Base-by-base conservation (phyloP, 2,113 vertebrate genomes). In the Semicossyphus pulcher region DNA sequence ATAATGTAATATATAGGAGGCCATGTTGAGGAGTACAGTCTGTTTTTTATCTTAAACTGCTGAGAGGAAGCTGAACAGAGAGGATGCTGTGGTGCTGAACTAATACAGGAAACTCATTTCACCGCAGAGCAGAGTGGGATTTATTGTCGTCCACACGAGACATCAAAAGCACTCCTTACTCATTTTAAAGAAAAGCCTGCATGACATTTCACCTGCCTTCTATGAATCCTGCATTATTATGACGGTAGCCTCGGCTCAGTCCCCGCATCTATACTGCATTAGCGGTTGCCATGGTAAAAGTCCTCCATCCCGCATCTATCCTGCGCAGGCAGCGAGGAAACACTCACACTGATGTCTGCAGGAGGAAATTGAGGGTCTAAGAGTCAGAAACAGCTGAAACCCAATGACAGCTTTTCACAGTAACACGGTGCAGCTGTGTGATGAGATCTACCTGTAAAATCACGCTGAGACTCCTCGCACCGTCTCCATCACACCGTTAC, bases 221-320 rank as follows among this genome's bases (percentile, higher is more conserved):
- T 44, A 53, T 47, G 47, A 80, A 80, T 76, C 76, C 85, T 58
- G 66, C 80, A 61, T 81, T 80, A 88, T 85, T 88, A 74, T 70
- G 78, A 53, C 47, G 5, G 53, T 25, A 57, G 81, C 56, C 48
- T 4, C 67, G 71, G 64, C 73, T 72, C 68, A 59, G 67, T 59
- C 75, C 61, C 70, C 72, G 80, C 85, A 80, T 88, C 88, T 81
- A 81, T 81, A 82, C 84, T 88, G 85, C 84, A 89, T 90, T 86
- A 90, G 85, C 76, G 74, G 91, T 91, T 92, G 89, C 88, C 86
- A 91, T 91, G 89, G 89, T 78, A 83, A 89, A 88, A 65, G 86
- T 87, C 85, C 78, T 89, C 80, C 81, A 90, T 85, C 81, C 83
- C 25, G 66, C 79, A 81, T 80, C 72, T n/a, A 68, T 59, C 78